phyloP scores from a whole-genome alignment of 2,888 invertebrate species.

The Eupithecia pulchellata region DNA sequence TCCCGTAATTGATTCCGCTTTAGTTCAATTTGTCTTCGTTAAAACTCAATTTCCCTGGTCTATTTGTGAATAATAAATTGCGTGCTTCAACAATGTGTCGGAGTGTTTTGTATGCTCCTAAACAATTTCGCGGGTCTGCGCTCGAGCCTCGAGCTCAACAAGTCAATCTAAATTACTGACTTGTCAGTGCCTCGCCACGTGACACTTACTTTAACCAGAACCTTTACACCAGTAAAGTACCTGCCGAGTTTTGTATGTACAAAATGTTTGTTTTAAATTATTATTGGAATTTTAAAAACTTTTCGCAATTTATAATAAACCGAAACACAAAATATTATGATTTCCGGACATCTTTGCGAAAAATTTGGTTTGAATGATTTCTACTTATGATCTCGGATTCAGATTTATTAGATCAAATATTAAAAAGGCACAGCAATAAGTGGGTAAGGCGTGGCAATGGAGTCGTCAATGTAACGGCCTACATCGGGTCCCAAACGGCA shows the following conservation, averaged over 20 bases:
- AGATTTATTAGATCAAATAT: background rate
- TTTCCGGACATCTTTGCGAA: background rate
- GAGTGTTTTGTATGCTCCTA: conserved; percentile 61
- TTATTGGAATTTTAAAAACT: background rate
- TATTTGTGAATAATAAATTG: conserved; percentile 84
- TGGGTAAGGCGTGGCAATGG: conserved; percentile 65
- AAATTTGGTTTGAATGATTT: background rate
- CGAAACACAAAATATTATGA: background rate
- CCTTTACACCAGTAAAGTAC: conserved; percentile 5
- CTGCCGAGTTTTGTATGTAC: background rate
- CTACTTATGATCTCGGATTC: background rate
- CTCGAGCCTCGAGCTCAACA: conserved; percentile 56
- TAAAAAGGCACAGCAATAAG: conserved; percentile 30
- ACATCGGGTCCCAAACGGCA: conserved; percentile 69
- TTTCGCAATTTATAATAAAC: background rate
- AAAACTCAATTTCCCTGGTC: conserved; percentile 83
- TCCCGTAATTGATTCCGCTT: conserved; percentile 83
- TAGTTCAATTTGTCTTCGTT: conserved; percentile 84
- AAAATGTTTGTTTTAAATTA: background rate
- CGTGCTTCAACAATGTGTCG: conserved; percentile 71
- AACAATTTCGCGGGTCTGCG: conserved; percentile 60
- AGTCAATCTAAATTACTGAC: conserved; percentile 76
- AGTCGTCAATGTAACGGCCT: conserved; percentile 73
- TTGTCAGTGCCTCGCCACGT: conserved; percentile 19
- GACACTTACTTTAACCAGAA: conserved; percentile 27